phyloP scores from a whole-genome alignment of 1,140 invertebrate species.

The Papilio polytes region DNA sequence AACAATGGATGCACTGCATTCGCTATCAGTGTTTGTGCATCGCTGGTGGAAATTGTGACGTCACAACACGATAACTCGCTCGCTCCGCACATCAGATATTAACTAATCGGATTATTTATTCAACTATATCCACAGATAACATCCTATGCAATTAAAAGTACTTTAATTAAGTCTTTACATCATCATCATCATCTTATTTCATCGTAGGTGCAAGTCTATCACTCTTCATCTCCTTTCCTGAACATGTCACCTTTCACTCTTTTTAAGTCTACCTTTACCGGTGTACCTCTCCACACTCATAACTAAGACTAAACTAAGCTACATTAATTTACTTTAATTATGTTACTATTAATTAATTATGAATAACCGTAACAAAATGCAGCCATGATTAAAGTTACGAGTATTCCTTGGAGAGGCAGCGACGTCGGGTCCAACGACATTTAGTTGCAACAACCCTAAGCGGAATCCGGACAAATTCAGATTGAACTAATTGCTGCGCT shows the following conservation, averaged over 20 bases:
- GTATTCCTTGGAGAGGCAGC: background rate
- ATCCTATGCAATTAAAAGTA: background rate
- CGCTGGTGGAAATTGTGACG: slow-evolving; percentile 40
- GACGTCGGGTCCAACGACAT: background rate
- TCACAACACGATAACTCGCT: slow-evolving; percentile 32
- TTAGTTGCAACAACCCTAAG: slow-evolving; percentile 4
- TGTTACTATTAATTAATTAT: background rate
- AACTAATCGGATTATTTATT: slow-evolving; percentile 24
- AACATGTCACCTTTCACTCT: too few relatives aligned
- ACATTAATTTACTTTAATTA: background rate
- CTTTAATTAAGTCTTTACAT: background rate
- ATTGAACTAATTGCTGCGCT: background rate
- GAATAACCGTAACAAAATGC: background rate
- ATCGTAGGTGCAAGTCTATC: too few relatives aligned
- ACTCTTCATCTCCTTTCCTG: too few relatives aligned
- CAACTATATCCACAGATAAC: background rate
- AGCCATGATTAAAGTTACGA: background rate
- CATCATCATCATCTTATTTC: too few relatives aligned
- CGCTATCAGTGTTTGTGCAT: slow-evolving; percentile 58
- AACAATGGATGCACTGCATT: slow-evolving; percentile 54
- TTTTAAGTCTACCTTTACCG: too few relatives aligned
- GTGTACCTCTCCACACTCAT: too few relatives aligned
- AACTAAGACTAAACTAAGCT: background rate
- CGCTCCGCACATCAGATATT: slow-evolving; percentile 5
- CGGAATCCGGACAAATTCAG: slow-evolving; percentile 7